Evolutionary conservation across 2,888 invertebrate genomes (phyloP).

Genomic region (Eupithecia inturbata): DNA sequence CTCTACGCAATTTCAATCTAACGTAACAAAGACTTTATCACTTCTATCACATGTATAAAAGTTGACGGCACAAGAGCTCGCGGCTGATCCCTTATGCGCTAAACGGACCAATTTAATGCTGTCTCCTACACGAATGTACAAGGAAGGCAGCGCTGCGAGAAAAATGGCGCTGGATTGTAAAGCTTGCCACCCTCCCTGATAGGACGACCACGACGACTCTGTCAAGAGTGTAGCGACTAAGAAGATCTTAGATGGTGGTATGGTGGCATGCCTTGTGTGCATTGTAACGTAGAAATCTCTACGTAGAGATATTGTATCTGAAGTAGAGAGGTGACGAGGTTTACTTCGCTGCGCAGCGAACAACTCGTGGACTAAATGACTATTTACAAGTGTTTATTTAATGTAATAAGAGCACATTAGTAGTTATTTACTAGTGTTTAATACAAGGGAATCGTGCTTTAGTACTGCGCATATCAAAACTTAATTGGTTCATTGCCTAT

Average conservation of each 20-base stretch:
- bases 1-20: conserved; percentile 38
- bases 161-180: too few species aligned
- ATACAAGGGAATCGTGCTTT: conserved; percentile 38
- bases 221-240: too few species aligned
- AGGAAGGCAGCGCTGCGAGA: too few species aligned
- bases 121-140: too few species aligned
- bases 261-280: too few species aligned
- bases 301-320: neutral
- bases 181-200: too few species aligned
- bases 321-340: conserved; percentile 52
- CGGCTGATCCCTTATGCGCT: too few species aligned
- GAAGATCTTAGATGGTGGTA: too few species aligned
- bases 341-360: conserved; percentile 62
- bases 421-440: conserved; percentile 49
- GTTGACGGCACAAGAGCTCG: too few species aligned
- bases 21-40: neutral
- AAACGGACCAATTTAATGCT: too few species aligned
- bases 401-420: conserved; percentile 63
- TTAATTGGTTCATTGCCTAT: conserved; percentile 44
- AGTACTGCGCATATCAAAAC: conserved; percentile 51
- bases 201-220: too few species aligned
- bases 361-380: conserved; percentile 74
- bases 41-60: neutral
- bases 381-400: conserved; percentile 50
- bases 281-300: too few species aligned